Evolutionary conservation across 2,888 invertebrate species (phyloP).

Genomic region (Nysson spinosus): DNA sequence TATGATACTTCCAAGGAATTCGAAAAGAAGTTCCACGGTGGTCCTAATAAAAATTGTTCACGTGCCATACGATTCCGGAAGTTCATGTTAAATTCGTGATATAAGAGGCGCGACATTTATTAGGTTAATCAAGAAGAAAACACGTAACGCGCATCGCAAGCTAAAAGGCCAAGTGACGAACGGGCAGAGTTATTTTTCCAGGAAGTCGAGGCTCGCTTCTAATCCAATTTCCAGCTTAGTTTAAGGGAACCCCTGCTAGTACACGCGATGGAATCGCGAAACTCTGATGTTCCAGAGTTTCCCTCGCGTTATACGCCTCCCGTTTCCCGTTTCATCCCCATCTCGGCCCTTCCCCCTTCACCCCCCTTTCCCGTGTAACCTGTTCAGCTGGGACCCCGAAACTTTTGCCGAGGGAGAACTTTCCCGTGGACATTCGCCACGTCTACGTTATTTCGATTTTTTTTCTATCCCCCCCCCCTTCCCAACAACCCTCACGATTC

Average conservation of each 20-base stretch:
- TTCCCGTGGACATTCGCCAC: conserved; percentile 14
- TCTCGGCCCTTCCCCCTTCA: no score
- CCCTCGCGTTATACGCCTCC: conserved; percentile 23
- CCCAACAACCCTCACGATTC: conserved; percentile 4
- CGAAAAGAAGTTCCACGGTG: no score
- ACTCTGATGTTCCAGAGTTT: conserved; percentile 18
- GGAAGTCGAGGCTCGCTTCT: conserved; percentile 19
- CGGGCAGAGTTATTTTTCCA: conserved; percentile 25
- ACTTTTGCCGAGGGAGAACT: conserved; percentile 24
- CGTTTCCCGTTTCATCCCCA: conserved; percentile 7
- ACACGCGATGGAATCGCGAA: conserved; percentile 42
- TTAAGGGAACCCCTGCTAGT: conserved; percentile 26
- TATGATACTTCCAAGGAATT: no score
- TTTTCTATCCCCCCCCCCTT: not conserved
- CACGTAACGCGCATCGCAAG: conserved; percentile 1
- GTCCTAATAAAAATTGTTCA: no score
- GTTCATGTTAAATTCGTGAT: no score
- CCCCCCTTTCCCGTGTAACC: conserved; percentile 21
- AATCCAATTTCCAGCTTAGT: conserved; percentile 44
- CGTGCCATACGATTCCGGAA: no score
- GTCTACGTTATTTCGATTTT: conserved; percentile 1
- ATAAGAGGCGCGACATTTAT: conserved; percentile 19
- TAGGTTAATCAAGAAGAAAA: conserved; percentile 4
- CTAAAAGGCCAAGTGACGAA: conserved; percentile 21
- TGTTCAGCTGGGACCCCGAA: not conserved